Conservation (phyloP, 2,113 vertebrate genomes). For the Panurus biarmicus region DNA sequence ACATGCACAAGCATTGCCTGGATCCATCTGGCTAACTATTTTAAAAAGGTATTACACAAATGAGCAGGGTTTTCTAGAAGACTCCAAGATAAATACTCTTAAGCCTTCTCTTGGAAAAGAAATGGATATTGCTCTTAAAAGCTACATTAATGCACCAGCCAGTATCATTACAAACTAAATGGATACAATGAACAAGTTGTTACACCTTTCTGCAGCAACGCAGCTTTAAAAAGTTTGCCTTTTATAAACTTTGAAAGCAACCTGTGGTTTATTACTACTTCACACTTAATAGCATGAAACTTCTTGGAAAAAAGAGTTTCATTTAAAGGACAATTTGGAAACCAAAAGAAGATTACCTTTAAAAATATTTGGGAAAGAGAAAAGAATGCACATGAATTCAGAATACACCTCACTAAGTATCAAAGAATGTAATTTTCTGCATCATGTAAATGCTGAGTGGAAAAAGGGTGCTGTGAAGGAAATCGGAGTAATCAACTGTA, state of each 20-base stretch:
- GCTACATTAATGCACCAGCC: not conserved
- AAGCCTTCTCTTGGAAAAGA: not conserved
- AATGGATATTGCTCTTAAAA: not conserved
- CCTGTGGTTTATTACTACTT: not conserved
- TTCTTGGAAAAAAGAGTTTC: not conserved
- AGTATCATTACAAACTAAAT: not conserved
- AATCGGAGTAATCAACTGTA: not conserved
- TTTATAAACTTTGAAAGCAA: not conserved
- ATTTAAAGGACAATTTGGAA: not conserved
- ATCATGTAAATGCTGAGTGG: not conserved
- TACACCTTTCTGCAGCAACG: not conserved
- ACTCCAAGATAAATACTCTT: not conserved
- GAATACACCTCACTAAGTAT: not conserved
- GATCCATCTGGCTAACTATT: conserved; percentile 43
- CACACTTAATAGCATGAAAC: not conserved
- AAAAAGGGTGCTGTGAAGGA: not conserved
- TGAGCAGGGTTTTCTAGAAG: not conserved
- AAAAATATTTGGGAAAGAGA: not conserved
- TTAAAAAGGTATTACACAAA: conserved; percentile 22
- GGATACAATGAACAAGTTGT: not conserved
- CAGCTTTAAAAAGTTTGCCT: not conserved
- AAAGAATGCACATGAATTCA: not conserved
- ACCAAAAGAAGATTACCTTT: not conserved
- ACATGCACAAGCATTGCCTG: conserved; percentile 11
- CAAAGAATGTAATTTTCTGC: not conserved